A percentile compares a stretch with the other conserved stretches of the same genome.
These are phyloP conservation scores for Lacerta agilis DNA, from an alignment of 2,797 vertebrate genomes.

Conservation along the genomic window DNA sequence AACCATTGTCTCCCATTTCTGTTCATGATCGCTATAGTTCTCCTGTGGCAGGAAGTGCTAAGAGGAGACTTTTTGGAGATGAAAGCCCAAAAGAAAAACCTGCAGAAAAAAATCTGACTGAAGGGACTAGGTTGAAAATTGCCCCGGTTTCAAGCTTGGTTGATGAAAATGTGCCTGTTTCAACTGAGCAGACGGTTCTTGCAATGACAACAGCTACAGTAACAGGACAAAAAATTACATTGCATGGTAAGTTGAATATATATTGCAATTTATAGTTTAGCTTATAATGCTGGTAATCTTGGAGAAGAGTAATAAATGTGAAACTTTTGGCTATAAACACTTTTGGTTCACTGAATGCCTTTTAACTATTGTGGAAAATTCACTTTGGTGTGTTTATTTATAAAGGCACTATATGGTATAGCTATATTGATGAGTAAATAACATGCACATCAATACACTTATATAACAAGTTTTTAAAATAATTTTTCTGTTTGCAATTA, in stretches of 20 bases:
- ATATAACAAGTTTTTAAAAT: not conserved
- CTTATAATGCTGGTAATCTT: not conserved
- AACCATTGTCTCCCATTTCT: constrained; percentile 88
- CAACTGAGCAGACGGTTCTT: constrained; percentile 77
- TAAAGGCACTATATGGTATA: not conserved
- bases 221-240: constrained; percentile 78
- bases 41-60: constrained; percentile 92
- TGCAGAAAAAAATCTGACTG: constrained; percentile 78
- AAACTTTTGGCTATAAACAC: not conserved
- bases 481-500: not conserved
- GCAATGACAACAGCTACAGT: constrained; percentile 77
- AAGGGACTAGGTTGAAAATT: constrained; percentile 80
- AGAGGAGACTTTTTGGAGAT: constrained; percentile 93
- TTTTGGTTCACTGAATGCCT: not conserved
- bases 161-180: constrained; percentile 74
- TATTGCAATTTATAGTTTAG: not conserved
- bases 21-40: constrained; percentile 95
- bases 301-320: not conserved
- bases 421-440: not conserved
- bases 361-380: constrained; percentile 9
- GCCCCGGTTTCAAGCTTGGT: constrained; percentile 69
- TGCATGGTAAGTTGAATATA: constrained; percentile 82
- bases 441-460: not conserved
- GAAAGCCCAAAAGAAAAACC: constrained; percentile 82
- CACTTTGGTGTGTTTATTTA: not conserved